These are phyloP conservation scores for Phyllotis vaccarum DNA, from an alignment of 2,797 vertebrate species.

Conservation along the genomic window DNA sequence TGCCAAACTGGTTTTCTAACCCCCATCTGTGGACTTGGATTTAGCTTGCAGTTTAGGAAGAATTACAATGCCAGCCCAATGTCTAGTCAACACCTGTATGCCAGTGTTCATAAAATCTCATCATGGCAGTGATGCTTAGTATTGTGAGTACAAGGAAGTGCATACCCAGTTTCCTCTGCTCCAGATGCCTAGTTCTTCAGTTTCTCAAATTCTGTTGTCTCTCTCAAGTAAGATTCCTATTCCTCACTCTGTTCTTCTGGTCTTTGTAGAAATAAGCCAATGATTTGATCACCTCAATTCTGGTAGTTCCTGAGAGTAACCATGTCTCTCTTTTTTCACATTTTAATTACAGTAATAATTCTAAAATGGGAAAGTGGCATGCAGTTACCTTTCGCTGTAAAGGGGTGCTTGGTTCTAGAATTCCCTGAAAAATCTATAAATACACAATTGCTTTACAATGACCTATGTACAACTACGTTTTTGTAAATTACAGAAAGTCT, in stretches of 20 bases:
- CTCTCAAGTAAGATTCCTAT: not conserved
- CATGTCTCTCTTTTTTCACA: not conserved
- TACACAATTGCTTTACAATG: not conserved
- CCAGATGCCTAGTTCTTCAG: not conserved
- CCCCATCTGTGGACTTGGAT: not conserved
- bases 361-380: not conserved
- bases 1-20: not conserved
- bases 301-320: not conserved
- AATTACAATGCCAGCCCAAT: not conserved
- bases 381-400: not conserved
- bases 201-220: not conserved
- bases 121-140: not conserved
- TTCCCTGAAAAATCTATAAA: not conserved
- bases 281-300: not conserved
- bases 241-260: not conserved
- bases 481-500: not conserved
- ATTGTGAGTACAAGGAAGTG: not conserved
- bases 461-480: not conserved
- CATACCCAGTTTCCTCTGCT: not conserved
- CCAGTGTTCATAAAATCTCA: not conserved
- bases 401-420: not conserved
- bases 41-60: not conserved
- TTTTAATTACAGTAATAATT: slow-evolving; percentile 7
- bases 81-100: not conserved
- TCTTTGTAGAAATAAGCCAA: not conserved